Conservation (phyloP, 1,140 invertebrate species). For the Hyles vespertilio region DNA sequence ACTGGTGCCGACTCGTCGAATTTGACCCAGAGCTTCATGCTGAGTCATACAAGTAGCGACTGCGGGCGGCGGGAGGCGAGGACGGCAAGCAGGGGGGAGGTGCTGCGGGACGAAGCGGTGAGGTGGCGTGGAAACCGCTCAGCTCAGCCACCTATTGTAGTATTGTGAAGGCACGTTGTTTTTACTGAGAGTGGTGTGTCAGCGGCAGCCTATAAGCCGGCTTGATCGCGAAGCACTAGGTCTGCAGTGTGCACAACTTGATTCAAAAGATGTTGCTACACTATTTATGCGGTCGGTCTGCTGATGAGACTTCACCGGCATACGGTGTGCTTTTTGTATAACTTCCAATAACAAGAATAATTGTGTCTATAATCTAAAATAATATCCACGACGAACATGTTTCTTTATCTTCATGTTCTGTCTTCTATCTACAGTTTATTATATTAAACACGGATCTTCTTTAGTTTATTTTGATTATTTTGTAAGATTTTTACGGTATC, state of each 20-base stretch:
- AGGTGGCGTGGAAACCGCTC: slow-evolving; percentile 39
- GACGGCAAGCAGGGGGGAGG: slow-evolving; percentile 13
- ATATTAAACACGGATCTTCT: too few species aligned
- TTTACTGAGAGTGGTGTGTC: slow-evolving; percentile 57
- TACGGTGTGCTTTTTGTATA: too few species aligned
- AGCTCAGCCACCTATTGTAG: slow-evolving; percentile 61
- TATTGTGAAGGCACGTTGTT: slow-evolving; percentile 65
- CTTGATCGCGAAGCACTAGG: slow-evolving; percentile 31
- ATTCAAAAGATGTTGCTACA: slow-evolving; percentile 31
- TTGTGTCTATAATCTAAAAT: too few species aligned
- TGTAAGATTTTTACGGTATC: too few species aligned
- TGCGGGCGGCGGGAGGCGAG: slow-evolving; percentile 13
- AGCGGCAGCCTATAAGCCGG: slow-evolving; percentile 35
- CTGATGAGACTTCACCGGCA: slow-evolving; percentile 14
- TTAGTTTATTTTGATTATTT: too few species aligned
- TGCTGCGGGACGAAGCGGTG: slow-evolving; percentile 8
- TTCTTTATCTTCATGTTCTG: too few species aligned
- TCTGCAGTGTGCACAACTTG: slow-evolving; percentile 40
- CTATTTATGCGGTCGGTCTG: slow-evolving; percentile 34
- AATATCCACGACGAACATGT: too few species aligned
- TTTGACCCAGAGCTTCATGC: slow-evolving; percentile 60
- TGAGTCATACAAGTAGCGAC: slow-evolving; percentile 63
- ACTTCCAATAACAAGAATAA: too few species aligned
- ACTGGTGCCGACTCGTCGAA: slow-evolving; percentile 53
- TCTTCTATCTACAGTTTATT: too few species aligned